Evolutionary conservation across 2,797 vertebrate species (phyloP).

Genomic region (Sebastiscus tertius): DNA sequence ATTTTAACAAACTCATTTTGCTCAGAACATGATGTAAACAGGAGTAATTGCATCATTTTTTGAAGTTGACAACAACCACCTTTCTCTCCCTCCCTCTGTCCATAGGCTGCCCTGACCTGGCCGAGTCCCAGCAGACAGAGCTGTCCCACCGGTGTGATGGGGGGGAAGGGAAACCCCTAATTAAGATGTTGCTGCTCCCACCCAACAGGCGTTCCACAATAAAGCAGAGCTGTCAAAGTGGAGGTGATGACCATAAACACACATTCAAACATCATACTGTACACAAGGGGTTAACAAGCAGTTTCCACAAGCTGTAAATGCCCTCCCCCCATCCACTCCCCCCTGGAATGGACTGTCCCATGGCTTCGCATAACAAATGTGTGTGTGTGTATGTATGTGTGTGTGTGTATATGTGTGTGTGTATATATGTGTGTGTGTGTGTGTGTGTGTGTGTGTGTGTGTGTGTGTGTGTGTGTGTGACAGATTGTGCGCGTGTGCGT

Average conservation of each 20-base stretch:
- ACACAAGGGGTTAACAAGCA: conserved; percentile 73
- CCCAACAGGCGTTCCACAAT: not conserved
- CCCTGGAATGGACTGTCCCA: conserved; percentile 88
- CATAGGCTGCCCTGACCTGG: conserved; percentile 28
- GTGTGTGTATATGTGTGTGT: conserved; percentile 63
- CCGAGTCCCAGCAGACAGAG: conserved; percentile 24
- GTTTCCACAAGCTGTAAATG: conserved; percentile 67
- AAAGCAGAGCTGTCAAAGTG: not conserved
- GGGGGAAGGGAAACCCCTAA: not conserved
- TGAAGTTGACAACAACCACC: conserved; percentile 21
- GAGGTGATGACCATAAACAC: conserved; percentile 1
- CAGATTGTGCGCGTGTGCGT: conserved; percentile 52
- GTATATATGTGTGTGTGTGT: not conserved
- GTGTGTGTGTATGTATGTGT: conserved; percentile 20
- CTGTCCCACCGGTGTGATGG: conserved; percentile 15
- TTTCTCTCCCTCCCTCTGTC: conserved; percentile 12
- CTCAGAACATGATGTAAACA: conserved; percentile 35
- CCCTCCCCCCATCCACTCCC: conserved; percentile 79
- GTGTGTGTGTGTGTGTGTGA: conserved; percentile 61
- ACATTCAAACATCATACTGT: not conserved
- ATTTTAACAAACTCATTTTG: not conserved
- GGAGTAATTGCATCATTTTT: conserved; percentile 44
- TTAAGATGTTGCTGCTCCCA: not conserved
- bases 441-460: conserved; percentile 24
- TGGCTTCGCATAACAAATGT: conserved; percentile 84